Evolutionary conservation across 2,113 vertebrate genomes (phyloP).

Genomic region (Microtus richardsoni): DNA sequence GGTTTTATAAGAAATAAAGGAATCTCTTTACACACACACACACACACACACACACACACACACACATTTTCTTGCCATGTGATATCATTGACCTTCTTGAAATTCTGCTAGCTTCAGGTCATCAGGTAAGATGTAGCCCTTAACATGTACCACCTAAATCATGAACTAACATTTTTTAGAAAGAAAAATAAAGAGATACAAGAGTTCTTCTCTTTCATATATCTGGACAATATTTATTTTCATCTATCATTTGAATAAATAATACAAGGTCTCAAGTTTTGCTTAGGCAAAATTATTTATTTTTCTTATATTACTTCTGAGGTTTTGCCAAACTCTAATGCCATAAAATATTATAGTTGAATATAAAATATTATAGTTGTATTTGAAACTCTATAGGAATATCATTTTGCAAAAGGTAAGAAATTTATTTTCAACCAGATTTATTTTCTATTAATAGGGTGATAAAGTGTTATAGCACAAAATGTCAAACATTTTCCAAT

Average conservation of each 20-base stretch:
- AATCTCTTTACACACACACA: not conserved
- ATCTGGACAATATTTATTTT: not conserved
- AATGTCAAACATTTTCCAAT: conserved; percentile 2
- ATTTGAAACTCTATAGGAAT: not conserved
- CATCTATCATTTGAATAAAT: not conserved
- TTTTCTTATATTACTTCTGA: not conserved
- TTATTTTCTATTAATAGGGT: conserved; percentile 13
- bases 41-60: not conserved
- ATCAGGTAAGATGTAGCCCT: not conserved
- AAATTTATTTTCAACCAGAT: not conserved
- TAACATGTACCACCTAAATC: not conserved
- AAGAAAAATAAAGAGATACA: not conserved
- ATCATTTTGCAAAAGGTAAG: not conserved
- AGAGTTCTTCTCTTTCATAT: not conserved
- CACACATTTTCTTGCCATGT: not conserved
- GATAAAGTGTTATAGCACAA: not conserved
- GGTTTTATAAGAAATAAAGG: not conserved
- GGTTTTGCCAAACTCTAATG: not conserved
- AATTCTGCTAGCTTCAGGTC: not conserved
- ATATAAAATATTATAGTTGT: not conserved
- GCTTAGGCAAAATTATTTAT: not conserved
- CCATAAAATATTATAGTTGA: not conserved
- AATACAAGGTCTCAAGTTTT: not conserved
- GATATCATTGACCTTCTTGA: not conserved
- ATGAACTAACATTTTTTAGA: not conserved